Conservation (phyloP, 2,113 vertebrate species). For the Saguinus imperator region DNA sequence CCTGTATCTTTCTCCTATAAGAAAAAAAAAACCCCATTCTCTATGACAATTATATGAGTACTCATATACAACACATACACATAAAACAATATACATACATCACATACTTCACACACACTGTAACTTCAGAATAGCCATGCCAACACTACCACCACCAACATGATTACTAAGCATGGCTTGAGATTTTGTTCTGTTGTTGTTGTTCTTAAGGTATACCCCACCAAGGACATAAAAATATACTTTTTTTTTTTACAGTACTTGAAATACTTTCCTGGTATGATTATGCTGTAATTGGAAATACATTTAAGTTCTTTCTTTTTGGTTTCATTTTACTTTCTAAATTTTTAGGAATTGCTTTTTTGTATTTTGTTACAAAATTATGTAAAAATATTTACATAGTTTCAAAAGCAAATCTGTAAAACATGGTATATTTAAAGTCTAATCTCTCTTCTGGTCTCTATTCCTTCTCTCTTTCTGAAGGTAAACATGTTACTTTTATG, state of each 20-base stretch:
- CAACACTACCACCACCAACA: neutral
- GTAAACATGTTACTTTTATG: neutral
- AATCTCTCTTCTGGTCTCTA: neutral
- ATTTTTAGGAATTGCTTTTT: neutral
- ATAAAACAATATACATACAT: neutral
- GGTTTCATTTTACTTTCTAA: constrained; percentile 1
- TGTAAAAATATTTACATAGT: constrained; percentile 16
- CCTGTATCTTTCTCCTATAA: neutral
- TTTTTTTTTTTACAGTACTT: neutral
- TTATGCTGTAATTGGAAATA: neutral
- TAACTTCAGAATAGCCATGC: neutral
- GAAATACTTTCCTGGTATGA: neutral
- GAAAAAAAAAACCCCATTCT: neutral
- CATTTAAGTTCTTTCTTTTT: neutral
- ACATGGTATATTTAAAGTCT: neutral
- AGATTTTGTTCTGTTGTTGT: neutral
- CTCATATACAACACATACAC: neutral
- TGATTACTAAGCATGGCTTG: neutral
- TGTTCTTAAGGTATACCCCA: neutral
- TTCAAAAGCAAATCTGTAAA: constrained; percentile 17
- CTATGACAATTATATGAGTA: neutral
- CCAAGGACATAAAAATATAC: neutral
- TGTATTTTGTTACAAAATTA: constrained; percentile 28
- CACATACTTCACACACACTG: no score
- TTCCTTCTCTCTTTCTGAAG: neutral